These are phyloP conservation scores for Labeo calbasu DNA, from an alignment of 2,797 vertebrate genomes.

Conservation along the genomic window DNA sequence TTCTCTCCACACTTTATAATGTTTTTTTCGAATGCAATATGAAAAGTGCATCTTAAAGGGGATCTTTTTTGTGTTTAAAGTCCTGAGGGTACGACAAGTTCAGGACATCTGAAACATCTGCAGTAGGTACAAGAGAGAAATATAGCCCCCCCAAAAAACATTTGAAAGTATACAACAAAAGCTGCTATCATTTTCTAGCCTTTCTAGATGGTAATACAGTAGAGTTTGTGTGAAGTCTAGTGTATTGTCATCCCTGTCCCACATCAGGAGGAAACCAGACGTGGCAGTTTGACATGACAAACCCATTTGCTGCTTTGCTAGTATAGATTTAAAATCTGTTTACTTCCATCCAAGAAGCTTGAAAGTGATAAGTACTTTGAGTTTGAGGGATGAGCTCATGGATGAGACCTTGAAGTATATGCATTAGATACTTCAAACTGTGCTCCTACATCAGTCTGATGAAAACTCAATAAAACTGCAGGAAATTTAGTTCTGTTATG, in stretches of 20 bases:
- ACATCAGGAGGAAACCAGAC: neutral
- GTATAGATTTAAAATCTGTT: neutral
- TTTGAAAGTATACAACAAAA: neutral
- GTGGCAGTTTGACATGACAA: neutral
- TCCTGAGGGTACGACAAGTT: neutral
- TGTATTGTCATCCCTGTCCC: neutral
- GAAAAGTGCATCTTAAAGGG: neutral
- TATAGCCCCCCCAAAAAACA: neutral
- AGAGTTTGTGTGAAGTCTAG: neutral
- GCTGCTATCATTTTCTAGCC: neutral
- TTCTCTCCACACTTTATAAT: neutral
- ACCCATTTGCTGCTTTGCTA: neutral
- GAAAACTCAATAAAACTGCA: neutral
- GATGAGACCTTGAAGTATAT: neutral
- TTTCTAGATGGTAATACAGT: neutral
- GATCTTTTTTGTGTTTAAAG: neutral
- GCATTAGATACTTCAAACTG: slow-evolving; percentile 4
- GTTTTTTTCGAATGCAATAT: neutral
- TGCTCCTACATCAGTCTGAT: neutral
- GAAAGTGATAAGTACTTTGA: neutral
- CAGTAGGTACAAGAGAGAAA: neutral
- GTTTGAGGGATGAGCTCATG: neutral
- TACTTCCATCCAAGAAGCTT: neutral
- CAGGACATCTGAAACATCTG: neutral
- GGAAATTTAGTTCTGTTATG: neutral